Evolutionary conservation across 2,888 invertebrate genomes (phyloP).

Genomic region (Erannis defoliaria): DNA sequence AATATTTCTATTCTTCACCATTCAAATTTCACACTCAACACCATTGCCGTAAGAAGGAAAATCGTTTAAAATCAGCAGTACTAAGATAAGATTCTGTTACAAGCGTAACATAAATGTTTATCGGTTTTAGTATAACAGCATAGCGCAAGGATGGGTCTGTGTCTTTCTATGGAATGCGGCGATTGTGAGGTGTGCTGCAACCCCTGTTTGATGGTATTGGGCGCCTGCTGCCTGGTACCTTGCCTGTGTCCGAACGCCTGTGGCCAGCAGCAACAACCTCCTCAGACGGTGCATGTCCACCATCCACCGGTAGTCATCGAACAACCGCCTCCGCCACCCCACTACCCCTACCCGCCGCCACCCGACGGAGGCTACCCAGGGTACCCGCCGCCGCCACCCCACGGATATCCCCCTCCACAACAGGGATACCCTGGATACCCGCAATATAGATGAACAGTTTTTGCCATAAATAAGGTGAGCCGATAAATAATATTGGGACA

Average conservation of each 20-base stretch:
- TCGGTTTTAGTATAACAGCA: conserved; percentile 66
- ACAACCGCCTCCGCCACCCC: conserved; percentile 61
- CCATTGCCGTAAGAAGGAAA: conserved; percentile 39
- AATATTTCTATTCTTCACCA: conserved; percentile 46
- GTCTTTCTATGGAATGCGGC: conserved; percentile 77
- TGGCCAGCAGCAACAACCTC: conserved; percentile 70
- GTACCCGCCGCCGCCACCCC: conserved; percentile 52
- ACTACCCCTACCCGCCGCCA: conserved; percentile 54
- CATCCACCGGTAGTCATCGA: conserved; percentile 69
- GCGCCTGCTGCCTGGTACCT: conserved; percentile 78
- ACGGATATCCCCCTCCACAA: conserved; percentile 52
- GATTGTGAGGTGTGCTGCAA: conserved; percentile 77
- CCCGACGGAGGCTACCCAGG: conserved; percentile 58
- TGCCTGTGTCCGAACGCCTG: conserved; percentile 81
- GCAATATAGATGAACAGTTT: conserved; percentile 62
- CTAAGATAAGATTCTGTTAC: conserved; percentile 30
- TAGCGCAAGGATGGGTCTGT: conserved; percentile 72
- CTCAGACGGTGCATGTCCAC: conserved; percentile 72
- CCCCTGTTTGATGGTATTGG: conserved; percentile 77
- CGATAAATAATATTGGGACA: conserved; percentile 5
- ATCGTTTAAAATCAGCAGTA: conserved; percentile 24
- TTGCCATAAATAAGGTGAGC: conserved; percentile 57
- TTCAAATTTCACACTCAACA: conserved; percentile 50
- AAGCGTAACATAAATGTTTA: conserved; percentile 45
- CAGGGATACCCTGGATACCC: conserved; percentile 54